Base-by-base conservation (phyloP, 2,888 invertebrate species). In the Noctua fimbriata region DNA sequence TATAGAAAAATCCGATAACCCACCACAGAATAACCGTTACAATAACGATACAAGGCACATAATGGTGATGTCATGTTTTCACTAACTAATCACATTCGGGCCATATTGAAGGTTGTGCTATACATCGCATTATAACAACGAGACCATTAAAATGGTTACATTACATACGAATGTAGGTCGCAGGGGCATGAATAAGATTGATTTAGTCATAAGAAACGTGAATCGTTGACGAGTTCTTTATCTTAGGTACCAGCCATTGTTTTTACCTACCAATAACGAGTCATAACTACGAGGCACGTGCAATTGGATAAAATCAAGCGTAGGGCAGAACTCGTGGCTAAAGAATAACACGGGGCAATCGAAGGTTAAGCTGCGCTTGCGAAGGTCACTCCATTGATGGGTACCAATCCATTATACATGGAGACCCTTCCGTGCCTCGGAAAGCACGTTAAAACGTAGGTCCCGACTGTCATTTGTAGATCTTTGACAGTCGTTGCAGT, bases 61-160 rank as follows among this genome's bases (percentile, higher is more conserved):
- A 89, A 91, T 86, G 89, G 86, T 90, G 91, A 91, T 88, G 88
- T 91, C 90, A 91, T 91, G 89, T 90, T 83, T 84, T 86, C 86
- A 86, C 89, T 76, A 83, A 89, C 86, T 91, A 90, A 91, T 91
- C 90, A 89, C 87, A 90, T 87, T 83, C 78, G 74, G 78, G 21
- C 67, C 65, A 58, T 81, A 89, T 75, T 83, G 89, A 88, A 89
- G 89, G 87, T 85, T 85, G 69, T 69, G 44, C 55, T 76, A 69
- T 65, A 76, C 66, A 70, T 67, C 52, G 76, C 78, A 69, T 82
- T 78, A 81, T 75, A 77, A 85, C 82, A 88, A 87, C 87, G 79
- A 79, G 78, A 85, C 88, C 87, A 91, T 91, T 91, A 91, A 88
- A 91, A 89, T 84, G 78, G 89, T 86, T 78, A 83, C 91, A 86